Conservation (phyloP, 2,797 vertebrate genomes). For the Petrocephalus schoutedeni region DNA sequence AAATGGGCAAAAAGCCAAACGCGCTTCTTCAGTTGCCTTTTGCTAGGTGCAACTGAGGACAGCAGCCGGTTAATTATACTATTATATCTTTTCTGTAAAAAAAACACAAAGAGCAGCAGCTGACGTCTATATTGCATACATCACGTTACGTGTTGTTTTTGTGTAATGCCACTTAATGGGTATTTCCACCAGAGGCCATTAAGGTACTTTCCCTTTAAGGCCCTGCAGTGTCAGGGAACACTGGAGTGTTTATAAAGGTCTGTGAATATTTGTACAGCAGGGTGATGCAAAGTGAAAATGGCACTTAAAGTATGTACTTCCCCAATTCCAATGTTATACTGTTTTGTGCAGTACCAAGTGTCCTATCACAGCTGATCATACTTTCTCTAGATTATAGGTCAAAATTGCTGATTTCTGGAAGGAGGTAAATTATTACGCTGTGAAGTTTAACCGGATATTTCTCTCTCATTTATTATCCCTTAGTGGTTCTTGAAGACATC, state of each 20-base stretch:
- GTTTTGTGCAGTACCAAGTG: neutral
- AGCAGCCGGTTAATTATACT: neutral
- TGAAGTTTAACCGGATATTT: neutral
- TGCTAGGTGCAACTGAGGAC: neutral
- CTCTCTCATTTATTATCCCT: neutral
- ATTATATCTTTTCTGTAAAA: neutral
- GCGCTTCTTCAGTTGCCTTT: neutral
- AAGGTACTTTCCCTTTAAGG: conserved; percentile 23
- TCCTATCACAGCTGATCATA: neutral
- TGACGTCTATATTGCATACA: neutral
- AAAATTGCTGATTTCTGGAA: neutral
- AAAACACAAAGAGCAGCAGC: neutral
- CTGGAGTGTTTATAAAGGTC: neutral
- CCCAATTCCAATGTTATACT: neutral
- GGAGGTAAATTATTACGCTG: neutral
- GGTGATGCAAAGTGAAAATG: conserved; percentile 17
- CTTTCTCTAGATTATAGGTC: neutral
- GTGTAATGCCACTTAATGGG: neutral
- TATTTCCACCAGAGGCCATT: neutral
- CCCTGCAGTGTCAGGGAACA: too few species aligned
- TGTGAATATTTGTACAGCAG: neutral
- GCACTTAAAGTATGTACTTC: neutral
- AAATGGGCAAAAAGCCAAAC: neutral
- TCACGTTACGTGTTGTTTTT: neutral
- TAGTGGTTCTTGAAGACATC: conserved; percentile 12